A percentile compares a stretch with the other conserved stretches of the same genome.
phyloP scores from a whole-genome alignment of 2,797 vertebrate species.

The Poeciliopsis presidionis region DNA sequence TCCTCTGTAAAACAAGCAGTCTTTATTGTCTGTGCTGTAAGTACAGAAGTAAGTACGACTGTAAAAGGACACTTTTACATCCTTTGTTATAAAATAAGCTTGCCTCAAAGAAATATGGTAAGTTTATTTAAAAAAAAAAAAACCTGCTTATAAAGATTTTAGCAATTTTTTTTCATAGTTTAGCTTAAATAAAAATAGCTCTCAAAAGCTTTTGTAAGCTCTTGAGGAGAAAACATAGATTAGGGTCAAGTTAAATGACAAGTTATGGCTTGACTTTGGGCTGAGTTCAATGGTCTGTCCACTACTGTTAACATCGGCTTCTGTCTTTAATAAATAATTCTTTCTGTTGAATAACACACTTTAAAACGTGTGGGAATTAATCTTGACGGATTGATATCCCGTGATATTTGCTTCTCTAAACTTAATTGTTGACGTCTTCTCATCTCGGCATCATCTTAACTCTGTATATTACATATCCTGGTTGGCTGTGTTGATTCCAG shows the following conservation, averaged over 20 bases:
- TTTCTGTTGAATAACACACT: not conserved
- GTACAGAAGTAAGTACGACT: not conserved
- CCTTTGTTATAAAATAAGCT: not conserved
- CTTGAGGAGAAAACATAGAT: not conserved
- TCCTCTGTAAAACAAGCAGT: conserved; percentile 3
- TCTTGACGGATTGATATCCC: not conserved
- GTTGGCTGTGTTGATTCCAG: not conserved
- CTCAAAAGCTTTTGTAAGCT: not conserved
- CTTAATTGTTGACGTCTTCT: not conserved
- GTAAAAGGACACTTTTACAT: conserved; percentile 1
- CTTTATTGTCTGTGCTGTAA: not conserved
- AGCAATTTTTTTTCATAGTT: not conserved
- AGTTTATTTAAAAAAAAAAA: not conserved
- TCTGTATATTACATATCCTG: not conserved
- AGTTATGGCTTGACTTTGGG: not conserved
- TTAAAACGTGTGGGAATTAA: not conserved
- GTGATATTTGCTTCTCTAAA: not conserved
- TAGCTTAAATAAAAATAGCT: not conserved
- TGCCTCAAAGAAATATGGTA: not conserved
- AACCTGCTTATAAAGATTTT: not conserved
- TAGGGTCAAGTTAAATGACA: not conserved
- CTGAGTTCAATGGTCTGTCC: not conserved
- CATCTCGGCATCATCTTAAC: not conserved
- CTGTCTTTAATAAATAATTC: not conserved
- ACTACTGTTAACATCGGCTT: not conserved